Conservation (phyloP, 2,888 invertebrate genomes). For the Calliphora vomitoria region DNA sequence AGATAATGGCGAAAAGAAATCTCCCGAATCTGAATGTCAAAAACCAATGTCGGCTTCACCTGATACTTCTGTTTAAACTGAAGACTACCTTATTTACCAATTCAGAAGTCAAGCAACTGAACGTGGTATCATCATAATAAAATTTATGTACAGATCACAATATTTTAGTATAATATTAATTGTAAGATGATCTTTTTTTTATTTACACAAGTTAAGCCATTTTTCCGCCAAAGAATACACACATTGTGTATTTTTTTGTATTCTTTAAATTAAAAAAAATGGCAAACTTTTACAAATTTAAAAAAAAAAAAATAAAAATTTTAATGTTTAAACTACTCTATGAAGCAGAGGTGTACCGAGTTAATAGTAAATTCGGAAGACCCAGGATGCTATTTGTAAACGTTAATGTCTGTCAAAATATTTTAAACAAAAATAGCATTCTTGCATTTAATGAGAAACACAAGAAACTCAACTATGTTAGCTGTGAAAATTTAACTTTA, state of each 20-base stretch:
- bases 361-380: background rate
- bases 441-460: slow-evolving; percentile 24
- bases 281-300: background rate
- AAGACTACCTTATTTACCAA: background rate
- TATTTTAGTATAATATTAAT: slow-evolving; percentile 26
- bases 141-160: slow-evolving; percentile 50
- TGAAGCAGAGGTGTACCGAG: background rate
- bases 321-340: background rate
- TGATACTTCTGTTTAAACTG: slow-evolving; percentile 81
- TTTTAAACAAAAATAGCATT: slow-evolving; percentile 3
- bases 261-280: background rate
- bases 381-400: background rate
- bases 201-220: slow-evolving; percentile 10
- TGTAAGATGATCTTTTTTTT: slow-evolving; percentile 37
- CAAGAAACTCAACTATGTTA: slow-evolving; percentile 14
- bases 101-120: background rate
- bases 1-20: slow-evolving; percentile 79
- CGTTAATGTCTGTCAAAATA: background rate
- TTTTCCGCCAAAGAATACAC: no score
- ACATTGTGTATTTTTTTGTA: no score
- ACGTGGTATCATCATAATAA: background rate
- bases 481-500: slow-evolving; percentile 4
- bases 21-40: slow-evolving; percentile 79
- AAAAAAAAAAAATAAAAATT: background rate
- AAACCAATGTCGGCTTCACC: slow-evolving; percentile 79